These are phyloP conservation scores for Phoeniculus purpureus DNA, from an alignment of 2,797 vertebrate species.

Conservation along the genomic window DNA sequence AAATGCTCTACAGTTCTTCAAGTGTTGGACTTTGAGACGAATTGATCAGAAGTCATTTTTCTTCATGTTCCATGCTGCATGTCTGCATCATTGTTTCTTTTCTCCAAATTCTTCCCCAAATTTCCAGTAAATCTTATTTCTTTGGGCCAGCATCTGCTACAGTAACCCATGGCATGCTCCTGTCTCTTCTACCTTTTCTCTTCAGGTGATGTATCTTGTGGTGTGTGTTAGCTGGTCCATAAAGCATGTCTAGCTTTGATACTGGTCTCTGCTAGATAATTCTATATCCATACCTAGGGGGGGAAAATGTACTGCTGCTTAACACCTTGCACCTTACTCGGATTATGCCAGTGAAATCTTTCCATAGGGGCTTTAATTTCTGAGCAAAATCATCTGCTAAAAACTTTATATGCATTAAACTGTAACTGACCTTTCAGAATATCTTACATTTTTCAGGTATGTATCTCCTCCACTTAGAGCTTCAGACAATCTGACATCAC, in stretches of 20 bases:
- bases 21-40: background rate
- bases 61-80: slow-evolving; percentile 30
- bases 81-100: slow-evolving; percentile 43
- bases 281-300: background rate
- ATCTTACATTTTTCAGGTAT: slow-evolving; percentile 8
- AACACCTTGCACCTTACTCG: background rate
- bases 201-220: background rate
- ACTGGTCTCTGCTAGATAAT: background rate
- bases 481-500: background rate
- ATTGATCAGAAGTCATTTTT: background rate
- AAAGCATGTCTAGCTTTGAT: slow-evolving; percentile 10
- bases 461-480: background rate
- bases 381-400: background rate
- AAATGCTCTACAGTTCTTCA: background rate
- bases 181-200: slow-evolving; percentile 18
- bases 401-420: background rate
- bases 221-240: background rate
- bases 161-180: slow-evolving; percentile 35
- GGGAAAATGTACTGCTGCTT: background rate
- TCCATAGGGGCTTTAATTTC: background rate
- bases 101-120: slow-evolving; percentile 10
- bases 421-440: background rate
- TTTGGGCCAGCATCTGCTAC: background rate
- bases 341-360: background rate
- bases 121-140: background rate